These are phyloP conservation scores for Epirrita christyi DNA, from an alignment of 2,888 invertebrate species.

Conservation along the genomic window DNA sequence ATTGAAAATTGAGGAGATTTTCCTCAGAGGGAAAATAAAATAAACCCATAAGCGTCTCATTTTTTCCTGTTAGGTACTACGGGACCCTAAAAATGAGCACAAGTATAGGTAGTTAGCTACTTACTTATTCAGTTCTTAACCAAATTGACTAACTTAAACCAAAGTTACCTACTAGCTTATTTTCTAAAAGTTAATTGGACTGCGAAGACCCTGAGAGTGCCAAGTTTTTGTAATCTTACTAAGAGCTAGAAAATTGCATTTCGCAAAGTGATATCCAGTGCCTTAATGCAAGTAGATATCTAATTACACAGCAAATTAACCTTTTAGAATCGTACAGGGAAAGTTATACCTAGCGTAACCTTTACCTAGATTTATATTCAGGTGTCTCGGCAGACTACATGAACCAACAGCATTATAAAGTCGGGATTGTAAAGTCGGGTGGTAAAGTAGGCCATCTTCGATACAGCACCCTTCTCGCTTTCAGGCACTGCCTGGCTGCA, in stretches of 20 bases:
- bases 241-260: conserved; percentile 50
- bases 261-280: conserved; percentile 41
- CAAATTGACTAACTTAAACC: conserved; percentile 6
- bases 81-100: not conserved
- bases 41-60: too few relatives aligned
- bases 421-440: too few relatives aligned
- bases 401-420: too few relatives aligned
- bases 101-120: not conserved
- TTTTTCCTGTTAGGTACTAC: too few relatives aligned
- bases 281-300: conserved; percentile 31
- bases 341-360: not conserved
- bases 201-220: conserved; percentile 40
- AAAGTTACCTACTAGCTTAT: conserved; percentile 18
- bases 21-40: too few relatives aligned
- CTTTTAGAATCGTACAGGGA: not conserved
- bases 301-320: conserved; percentile 27
- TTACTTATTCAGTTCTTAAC: conserved; percentile 1
- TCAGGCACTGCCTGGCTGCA: too few relatives aligned
- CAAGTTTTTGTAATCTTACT: conserved; percentile 51
- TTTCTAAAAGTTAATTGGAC: conserved; percentile 32
- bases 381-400: not conserved
- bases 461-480: too few relatives aligned
- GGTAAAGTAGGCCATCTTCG: too few relatives aligned
- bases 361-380: not conserved
- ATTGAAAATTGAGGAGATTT: too few relatives aligned